Percentiles rank a stretch among this genome's conserved stretches.
Evolutionary conservation across 2,888 invertebrate genomes (phyloP).

Genomic region (Diaprepes abbreviatus): DNA sequence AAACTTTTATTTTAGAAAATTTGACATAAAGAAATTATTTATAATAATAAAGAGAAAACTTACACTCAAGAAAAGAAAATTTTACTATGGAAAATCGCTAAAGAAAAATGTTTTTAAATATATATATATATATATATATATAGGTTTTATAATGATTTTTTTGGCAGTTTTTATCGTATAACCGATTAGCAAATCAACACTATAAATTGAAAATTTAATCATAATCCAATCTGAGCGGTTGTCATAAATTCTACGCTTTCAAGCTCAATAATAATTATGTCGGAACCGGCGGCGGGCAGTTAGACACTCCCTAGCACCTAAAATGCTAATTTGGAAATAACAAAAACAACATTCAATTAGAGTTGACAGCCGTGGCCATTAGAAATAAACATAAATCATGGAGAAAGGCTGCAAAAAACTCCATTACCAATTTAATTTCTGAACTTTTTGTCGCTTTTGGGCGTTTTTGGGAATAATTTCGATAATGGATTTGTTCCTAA

Average conservation of each 20-base stretch:
- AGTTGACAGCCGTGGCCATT: slow-evolving; percentile 56
- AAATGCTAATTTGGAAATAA: slow-evolving; percentile 60
- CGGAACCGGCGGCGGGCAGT: slow-evolving; percentile 3
- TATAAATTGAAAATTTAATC: not conserved
- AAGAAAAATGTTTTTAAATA: too few relatives aligned
- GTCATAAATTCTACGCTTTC: slow-evolving; percentile 4
- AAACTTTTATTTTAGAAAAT: too few relatives aligned
- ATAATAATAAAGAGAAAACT: too few relatives aligned
- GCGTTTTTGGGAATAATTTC: slow-evolving; percentile 16
- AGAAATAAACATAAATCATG: slow-evolving; percentile 57
- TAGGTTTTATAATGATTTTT: too few relatives aligned
- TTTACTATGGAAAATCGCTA: too few relatives aligned
- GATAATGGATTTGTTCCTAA: slow-evolving; percentile 6
- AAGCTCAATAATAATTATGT: slow-evolving; percentile 17
- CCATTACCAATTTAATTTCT: slow-evolving; percentile 54
- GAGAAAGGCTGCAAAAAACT: slow-evolving; percentile 47
- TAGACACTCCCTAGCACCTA: slow-evolving; percentile 22
- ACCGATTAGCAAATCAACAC: not conserved
- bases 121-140: too few relatives aligned
- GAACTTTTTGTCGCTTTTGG: slow-evolving; percentile 33
- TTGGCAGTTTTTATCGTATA: too few relatives aligned
- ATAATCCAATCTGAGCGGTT: not conserved
- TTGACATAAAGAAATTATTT: too few relatives aligned
- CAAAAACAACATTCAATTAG: slow-evolving; percentile 62
- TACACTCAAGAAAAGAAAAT: too few relatives aligned